These are phyloP conservation scores for Baronia brevicornis DNA, from an alignment of 2,888 invertebrate species.

Conservation along the genomic window DNA sequence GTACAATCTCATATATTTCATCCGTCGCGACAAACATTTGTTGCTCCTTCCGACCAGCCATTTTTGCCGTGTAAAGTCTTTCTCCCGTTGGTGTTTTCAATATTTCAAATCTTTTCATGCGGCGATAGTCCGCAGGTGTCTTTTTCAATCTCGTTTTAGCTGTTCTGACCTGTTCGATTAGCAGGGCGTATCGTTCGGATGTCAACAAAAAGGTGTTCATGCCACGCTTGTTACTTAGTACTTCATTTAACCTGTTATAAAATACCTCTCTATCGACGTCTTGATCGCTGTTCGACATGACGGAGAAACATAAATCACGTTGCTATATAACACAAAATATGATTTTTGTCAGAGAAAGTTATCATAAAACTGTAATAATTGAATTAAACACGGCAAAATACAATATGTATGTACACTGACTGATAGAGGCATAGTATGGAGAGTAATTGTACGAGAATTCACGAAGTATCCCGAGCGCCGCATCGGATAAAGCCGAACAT, in stretches of 20 bases:
- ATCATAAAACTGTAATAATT: no score
- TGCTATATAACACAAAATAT: no score
- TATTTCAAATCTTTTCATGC: conserved; percentile 36
- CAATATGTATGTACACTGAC: no score
- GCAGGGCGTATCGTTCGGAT: conserved; percentile 29
- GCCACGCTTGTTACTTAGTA: conserved; percentile 26
- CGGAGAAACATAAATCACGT: no score
- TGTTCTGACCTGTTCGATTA: conserved; percentile 35
- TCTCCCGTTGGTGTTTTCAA: conserved; percentile 33
- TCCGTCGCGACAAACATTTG: conserved; percentile 35
- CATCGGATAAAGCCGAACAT: conserved; percentile 31
- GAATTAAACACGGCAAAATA: no score
- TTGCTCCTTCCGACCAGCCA: conserved; percentile 22
- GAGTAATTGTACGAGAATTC: conserved; percentile 21
- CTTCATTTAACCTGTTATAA: conserved; percentile 30
- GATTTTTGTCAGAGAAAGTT: no score
- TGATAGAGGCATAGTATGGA: no score
- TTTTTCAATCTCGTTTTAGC: conserved; percentile 30
- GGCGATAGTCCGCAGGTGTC: conserved; percentile 35
- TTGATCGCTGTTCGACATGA: no score
- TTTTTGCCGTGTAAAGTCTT: conserved; percentile 26
- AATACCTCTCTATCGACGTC: conserved; percentile 31
- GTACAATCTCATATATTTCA: conserved; percentile 46
- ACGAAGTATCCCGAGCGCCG: conserved; percentile 28
- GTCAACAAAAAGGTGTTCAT: conserved; percentile 33